These are phyloP conservation scores for Ormyrus pomaceus DNA, from an alignment of 2,888 invertebrate species.

Conservation along the genomic window DNA sequence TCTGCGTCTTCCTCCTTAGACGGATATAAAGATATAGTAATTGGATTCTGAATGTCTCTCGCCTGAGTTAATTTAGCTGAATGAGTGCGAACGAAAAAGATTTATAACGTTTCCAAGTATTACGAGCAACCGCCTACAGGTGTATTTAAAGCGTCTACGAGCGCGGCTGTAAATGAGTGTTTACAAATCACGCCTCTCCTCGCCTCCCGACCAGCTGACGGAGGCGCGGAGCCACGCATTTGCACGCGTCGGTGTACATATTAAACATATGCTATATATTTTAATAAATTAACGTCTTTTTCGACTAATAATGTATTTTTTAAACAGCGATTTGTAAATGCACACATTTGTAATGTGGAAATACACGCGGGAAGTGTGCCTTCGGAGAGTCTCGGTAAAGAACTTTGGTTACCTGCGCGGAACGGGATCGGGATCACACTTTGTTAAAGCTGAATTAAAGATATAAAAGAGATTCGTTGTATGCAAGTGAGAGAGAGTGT, in stretches of 20 bases:
- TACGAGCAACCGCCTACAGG: conserved; percentile 62
- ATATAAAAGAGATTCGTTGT: conserved; percentile 33
- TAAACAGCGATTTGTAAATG: conserved; percentile 23
- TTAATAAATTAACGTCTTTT: conserved; percentile 68
- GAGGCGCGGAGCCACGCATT: background rate
- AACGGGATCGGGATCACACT: background rate
- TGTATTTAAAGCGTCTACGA: conserved; percentile 59
- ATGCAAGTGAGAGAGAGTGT: conserved; percentile 1
- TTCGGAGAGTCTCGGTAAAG: background rate
- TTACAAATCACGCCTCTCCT: conserved; percentile 10
- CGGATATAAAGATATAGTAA: conserved; percentile 15
- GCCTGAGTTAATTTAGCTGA: background rate
- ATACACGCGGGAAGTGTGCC: conserved; percentile 19
- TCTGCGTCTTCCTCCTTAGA: conserved; percentile 38
- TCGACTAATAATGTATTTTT: conserved; percentile 60
- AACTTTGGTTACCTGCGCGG: background rate
- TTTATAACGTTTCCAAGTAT: conserved; percentile 60
- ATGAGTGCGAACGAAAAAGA: conserved; percentile 36
- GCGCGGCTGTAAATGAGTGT: background rate
- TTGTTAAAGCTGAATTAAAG: conserved; percentile 48
- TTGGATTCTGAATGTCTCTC: conserved; percentile 2
- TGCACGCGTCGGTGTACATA: conserved; percentile 51
- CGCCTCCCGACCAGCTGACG: background rate
- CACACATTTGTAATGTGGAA: conserved; percentile 28
- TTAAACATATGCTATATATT: conserved; percentile 61